These are phyloP conservation scores for Xestoiulus laeticollis DNA, from an alignment of 2,888 invertebrate genomes.

Conservation along the genomic window DNA sequence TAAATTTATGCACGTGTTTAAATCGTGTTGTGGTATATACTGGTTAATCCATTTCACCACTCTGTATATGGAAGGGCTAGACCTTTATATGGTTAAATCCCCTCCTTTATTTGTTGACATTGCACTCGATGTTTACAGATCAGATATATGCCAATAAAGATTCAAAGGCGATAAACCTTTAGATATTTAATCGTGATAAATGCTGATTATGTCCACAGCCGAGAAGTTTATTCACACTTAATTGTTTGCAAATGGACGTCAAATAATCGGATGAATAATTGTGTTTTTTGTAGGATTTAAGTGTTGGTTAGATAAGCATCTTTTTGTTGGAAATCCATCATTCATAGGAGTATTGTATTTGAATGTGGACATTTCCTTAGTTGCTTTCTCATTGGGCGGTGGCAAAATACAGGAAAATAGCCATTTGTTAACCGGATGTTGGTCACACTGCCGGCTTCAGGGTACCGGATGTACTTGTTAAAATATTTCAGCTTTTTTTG, in stretches of 20 bases:
- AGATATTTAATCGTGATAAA: background rate
- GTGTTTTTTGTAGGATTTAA: background rate
- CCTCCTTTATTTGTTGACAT: background rate
- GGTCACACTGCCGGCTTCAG: background rate
- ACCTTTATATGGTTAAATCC: background rate
- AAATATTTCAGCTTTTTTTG: background rate
- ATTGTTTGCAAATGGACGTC: conserved; percentile 24
- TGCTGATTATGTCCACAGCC: background rate
- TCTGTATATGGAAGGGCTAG: background rate
- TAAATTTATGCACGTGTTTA: no score
- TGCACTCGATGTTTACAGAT: background rate
- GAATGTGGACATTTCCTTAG: background rate
- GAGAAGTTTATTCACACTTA: conserved; percentile 6
- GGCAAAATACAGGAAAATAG: background rate
- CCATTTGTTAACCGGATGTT: conserved; percentile 18
- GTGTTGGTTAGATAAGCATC: background rate
- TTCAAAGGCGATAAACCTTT: conserved; percentile 6
- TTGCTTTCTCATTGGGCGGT: background rate
- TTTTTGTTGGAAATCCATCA: background rate
- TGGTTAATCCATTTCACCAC: background rate
- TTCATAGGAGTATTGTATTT: background rate
- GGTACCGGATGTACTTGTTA: background rate
- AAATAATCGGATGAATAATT: background rate
- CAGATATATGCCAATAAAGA: conserved; percentile 26
- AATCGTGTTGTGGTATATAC: no score